Base-by-base conservation (phyloP, 2,888 invertebrate genomes). In the Listrodromus nycthemerus region DNA sequence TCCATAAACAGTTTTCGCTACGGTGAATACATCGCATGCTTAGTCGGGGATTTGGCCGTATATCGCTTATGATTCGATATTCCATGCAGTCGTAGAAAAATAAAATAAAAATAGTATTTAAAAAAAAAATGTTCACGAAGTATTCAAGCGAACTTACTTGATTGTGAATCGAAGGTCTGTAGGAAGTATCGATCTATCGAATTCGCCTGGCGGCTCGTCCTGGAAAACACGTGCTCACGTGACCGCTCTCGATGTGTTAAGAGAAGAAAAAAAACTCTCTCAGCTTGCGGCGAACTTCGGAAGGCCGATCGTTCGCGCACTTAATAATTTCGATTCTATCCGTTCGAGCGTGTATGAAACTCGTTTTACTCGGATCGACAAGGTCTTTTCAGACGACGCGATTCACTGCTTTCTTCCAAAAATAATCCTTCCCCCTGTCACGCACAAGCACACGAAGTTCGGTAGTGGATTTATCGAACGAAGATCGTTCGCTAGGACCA, bases 221-320 rank as follows among this genome's bases (percentile, higher is more conserved):
- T 33, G 37, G 58, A 79, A 83, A 71, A 75, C 50, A 73, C 69
- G 69, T 71, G 41, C 55, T 77, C 80, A 80, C 80, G 83, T 84
- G 83, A 83, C 83, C 1, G 55, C 55, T 61, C 30, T 50, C 50
- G 61, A 61, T 24, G 30, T 70, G 48, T 33, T n/a, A 37, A 16
- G 27, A 27, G 63, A 41, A n/a, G 30, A n/a, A 33, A 50, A 71
- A 48, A 61, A 58, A 48, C 10, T 58, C 58, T 8, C 58, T 30
- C n/a, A 41, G 69, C 24, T 66, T 75, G 55, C 48, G 52, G 37
- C 67, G 30, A 66, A 75, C 61, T 19, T 55, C 58, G 10, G 33
- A 55, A 37, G 65, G 48, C 13, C 16, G 61, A 83, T 41, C 63
- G 74, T 55, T 80, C 77, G 33, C 70, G 58, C 55, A 76, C 71